Base-by-base conservation (phyloP, 1,140 invertebrate species). In the Ceratina japonica region DNA sequence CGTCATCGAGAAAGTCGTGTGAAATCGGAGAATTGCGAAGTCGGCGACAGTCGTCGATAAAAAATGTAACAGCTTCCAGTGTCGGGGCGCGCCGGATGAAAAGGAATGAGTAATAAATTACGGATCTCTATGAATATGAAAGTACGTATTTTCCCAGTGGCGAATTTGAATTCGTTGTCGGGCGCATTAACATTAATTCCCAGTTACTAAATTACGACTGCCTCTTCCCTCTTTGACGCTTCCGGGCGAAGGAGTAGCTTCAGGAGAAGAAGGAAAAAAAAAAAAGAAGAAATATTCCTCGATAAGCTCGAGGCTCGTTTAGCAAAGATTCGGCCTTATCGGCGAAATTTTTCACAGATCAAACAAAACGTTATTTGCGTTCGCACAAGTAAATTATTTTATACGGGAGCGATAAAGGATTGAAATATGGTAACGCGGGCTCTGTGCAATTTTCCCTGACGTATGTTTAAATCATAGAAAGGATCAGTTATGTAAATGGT, bases 281-380 rank as follows among this genome's bases (percentile, higher is more conserved):
- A n/a, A n/a, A 58, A 16, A 15, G 24, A 20, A 31, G n/a, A 44
- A 27, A 52, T 52, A 54, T 69, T 61, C 24, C 18, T 27, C 5
- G n/a, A 44, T 12, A 51, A 54, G n/a, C 5, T 52, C 4, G 49
- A 44, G 10, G 37, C 22, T 51, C 37, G 22, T 76, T 75, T 49
- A 31, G 3, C 24, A 3, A 64, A 51, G 64, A 68, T 68, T 75
- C 20, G 49, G 71, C 7, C 52, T 75, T 68, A 59, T n/a, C 37
- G 16, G 31, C 58, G 64, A 31, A 31, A 31, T 31, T 31, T n/a
- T 31, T 31, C 1, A 31, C 2, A 31, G 27, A 31, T 31, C 27
- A 31, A 31, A 31, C 4, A 4, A 31, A 31, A 31, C 27, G 2
- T 31, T 2, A n/a, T n/a, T n/a, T 31, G 27, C 27, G 27, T 31